Conservation (phyloP, 1,140 invertebrate genomes). For the Nautilus pompilius region DNA sequence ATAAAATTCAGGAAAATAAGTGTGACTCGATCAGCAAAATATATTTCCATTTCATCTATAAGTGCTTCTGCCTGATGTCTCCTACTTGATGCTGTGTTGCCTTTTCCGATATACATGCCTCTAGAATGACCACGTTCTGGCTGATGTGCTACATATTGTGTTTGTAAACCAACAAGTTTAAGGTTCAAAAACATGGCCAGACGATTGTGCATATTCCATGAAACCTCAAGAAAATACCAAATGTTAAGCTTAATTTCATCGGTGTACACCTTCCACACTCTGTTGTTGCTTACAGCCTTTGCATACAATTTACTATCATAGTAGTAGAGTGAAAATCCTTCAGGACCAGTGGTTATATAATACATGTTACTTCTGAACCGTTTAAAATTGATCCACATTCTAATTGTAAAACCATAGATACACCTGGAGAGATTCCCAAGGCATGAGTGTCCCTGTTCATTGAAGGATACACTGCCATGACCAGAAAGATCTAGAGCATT, state of each 20-base stretch:
- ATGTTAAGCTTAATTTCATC: slow-evolving; percentile 20
- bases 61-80: slow-evolving; percentile 24
- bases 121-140: slow-evolving; percentile 1
- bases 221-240: slow-evolving; percentile 52
- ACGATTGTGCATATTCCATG: slow-evolving; percentile 34
- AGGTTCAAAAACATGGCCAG: slow-evolving; percentile 40
- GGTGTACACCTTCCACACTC: slow-evolving; percentile 22
- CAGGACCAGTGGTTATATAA: slow-evolving; percentile 17
- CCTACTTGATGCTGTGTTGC: slow-evolving; percentile 21
- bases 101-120: slow-evolving; percentile 41
- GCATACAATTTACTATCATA: slow-evolving; percentile 29
- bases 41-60: slow-evolving; percentile 45
- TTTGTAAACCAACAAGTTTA: slow-evolving; percentile 19
- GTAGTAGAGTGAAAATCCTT: slow-evolving; percentile 35
- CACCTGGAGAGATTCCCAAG: slow-evolving; percentile 38
- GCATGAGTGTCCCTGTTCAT: slow-evolving; percentile 32
- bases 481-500: slow-evolving; percentile 32
- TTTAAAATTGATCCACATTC: slow-evolving; percentile 42
- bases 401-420: slow-evolving; percentile 42
- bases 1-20: slow-evolving; percentile 40
- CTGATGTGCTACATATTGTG: slow-evolving; percentile 1
- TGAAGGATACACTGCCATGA: slow-evolving; percentile 35
- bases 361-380: slow-evolving; percentile 22
- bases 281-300: slow-evolving; percentile 23
- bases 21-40: slow-evolving; percentile 36